Evolutionary conservation across 2,888 invertebrate genomes (phyloP), one percentile per base, ranked within the genome.

Genomic region (Leptinotarsa haldemani): DNA sequence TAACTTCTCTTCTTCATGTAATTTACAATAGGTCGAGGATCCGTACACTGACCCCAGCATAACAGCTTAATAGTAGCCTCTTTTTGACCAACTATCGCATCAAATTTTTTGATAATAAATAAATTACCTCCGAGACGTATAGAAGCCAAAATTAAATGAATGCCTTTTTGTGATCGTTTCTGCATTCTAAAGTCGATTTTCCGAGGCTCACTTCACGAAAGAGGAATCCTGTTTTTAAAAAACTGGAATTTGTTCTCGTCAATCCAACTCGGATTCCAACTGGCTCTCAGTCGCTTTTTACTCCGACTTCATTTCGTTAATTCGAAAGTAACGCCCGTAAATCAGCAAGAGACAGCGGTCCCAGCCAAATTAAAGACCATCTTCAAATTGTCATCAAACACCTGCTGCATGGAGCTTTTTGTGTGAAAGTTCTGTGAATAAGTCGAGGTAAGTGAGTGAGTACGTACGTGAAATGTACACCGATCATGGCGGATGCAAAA

Each of bases 281-380:
- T 25, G 25, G 4, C 25, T 58, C 69, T 25, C 40, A 22, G 64
- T 65, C 53, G 65, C 53, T 46, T 65, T 4, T 61, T 30, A 18
- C 18, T 22, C 7, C 53, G 30, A 70, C 68, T 74, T 69, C 61
- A 65, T 74, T 52, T 65, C 66, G 64, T 68, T 73, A 74, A 76
- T 76, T 76, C 53, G 69, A 70, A 71, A 76, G 68, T 77, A 63
- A 61, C 70, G 53, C 58, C 71, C 69, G 66, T 73, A 72, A 72
- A 76, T 74, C 71, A 68, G 52, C 22, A 52, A 63, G 40, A 40
- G 70, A 66, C 46, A 61, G 67, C 70, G 74, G 71, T 47, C 25
- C 20, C 52, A 12, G 48, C 65, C 64, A 68, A 72, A 74, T 70
- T 73, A 69, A 69, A 73, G 65, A 64, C 68, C 69, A 65, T 48